Evolutionary conservation across 37 sponge, comb jelly and placozoan genomes (phyloP).

Genomic region (Ianthella basta): DNA sequence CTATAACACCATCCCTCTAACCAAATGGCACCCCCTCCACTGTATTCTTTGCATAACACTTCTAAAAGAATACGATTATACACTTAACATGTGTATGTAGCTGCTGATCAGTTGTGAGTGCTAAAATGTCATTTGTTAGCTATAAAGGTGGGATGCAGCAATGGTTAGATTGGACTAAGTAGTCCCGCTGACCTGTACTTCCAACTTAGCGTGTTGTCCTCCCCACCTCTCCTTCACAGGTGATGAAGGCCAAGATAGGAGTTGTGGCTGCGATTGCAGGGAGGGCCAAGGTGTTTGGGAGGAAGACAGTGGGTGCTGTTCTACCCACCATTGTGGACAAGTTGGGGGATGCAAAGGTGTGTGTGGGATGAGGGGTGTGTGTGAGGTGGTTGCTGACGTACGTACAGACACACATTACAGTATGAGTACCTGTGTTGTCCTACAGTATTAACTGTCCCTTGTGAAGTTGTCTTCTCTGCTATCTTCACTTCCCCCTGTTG

Average conservation of each 20-base stretch:
- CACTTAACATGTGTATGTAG: no score
- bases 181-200: no score
- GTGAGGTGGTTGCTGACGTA: not conserved
- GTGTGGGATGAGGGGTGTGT: not conserved
- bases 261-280: conserved; percentile 62
- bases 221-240: conserved; percentile 39
- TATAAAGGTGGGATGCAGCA: no score
- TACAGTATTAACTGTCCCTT: not conserved
- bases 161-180: no score
- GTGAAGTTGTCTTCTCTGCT: not conserved
- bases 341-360: conserved; percentile 81
- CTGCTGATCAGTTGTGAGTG: no score
- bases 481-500: no score
- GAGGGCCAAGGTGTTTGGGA: conserved; percentile 76
- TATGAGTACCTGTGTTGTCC: not conserved
- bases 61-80: no score
- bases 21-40: no score
- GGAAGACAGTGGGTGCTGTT: conserved; percentile 54
- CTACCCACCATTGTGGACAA: conserved; percentile 88
- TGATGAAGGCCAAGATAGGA: conserved; percentile 78
- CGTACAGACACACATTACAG: not conserved
- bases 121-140: no score
- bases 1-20: no score
- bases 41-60: no score
- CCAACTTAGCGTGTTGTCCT: no score